Conservation (phyloP, 2,888 invertebrate species). For the Drosophila longiperda region DNA sequence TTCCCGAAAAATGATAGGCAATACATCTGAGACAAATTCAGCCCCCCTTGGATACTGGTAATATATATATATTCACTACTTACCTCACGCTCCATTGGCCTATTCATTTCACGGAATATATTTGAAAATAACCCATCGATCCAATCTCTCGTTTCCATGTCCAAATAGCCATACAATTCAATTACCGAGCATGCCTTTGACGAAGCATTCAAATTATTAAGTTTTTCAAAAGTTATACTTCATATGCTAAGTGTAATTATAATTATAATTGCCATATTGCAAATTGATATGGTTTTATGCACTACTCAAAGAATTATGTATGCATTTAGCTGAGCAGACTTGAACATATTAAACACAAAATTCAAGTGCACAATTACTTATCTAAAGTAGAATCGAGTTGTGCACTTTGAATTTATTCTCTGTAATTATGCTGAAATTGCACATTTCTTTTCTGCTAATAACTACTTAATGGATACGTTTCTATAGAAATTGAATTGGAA, state of each 20-base stretch:
- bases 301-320: background rate
- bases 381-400: conserved; percentile 3
- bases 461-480: conserved; percentile 28
- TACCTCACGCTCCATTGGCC: conserved; percentile 86
- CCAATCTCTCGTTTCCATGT: conserved; percentile 95
- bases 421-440: background rate
- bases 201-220: background rate
- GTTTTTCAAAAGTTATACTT: background rate
- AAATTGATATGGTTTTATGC: background rate
- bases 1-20: background rate
- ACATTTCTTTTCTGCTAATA: conserved; percentile 20
- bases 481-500: conserved; percentile 53
- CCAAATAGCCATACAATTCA: conserved; percentile 94
- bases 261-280: background rate
- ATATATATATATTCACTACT: conserved; percentile 50
- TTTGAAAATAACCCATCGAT: conserved; percentile 95
- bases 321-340: background rate
- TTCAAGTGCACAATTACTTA: background rate
- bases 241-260: background rate
- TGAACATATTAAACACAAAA: background rate
- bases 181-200: conserved; percentile 92
- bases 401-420: background rate
- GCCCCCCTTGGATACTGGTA: background rate
- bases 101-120: conserved; percentile 96
- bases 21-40: background rate